Base-by-base conservation (phyloP, 1,140 invertebrate genomes). In the Drosophila pruinosa region DNA sequence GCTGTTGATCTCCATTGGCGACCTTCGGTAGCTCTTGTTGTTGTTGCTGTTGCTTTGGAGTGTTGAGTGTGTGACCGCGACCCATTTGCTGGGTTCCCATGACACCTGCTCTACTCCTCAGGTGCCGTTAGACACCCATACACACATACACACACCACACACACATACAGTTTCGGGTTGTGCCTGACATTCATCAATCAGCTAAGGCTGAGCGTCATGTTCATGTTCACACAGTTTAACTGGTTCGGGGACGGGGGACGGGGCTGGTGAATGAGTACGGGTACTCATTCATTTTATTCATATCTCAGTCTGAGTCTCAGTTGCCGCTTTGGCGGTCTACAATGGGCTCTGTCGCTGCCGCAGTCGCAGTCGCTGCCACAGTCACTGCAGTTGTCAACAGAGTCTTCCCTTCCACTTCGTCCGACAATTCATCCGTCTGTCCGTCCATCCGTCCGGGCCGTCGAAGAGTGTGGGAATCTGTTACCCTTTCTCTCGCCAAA, bases 101-200 rank as follows among this genome's bases (percentile, higher is more conserved):
- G 73, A 75, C 81, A 85, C 82, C 70, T 83, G 80, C 80, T 70
- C 47, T 53, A 48, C 54, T 38, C 31, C 36, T 39, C 52, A 50
- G 50, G 41, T 64, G 68, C 68, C 61, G 67, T 69, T 69, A 69
- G 65, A 68, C 45, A 58, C 26, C 24, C n/a, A 39, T 8, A 47
- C 21, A 36, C 28, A 57, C 21, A 31, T 14, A 61, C 31, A 36
- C 39, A 26, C 8, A 38, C 31, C n/a, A 69, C 17, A 63, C 36
- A 45, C 12, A 36, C 54, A 53, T 2, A 36, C 12, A 54, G 14
- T 21, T 54, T 65, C 14, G 62, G 61, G 62, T 53, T 65, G 62
- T 59, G 48, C 59, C 70, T 86, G 81, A 88, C 81, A 86, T 86
- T 86, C 81, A 86, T 86, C 81, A 86, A 86, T 86, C 81, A 86